Percentiles rank a stretch among this genome's conserved stretches.
These are phyloP conservation scores for Scaptomyza reducta DNA, from an alignment of 2,888 invertebrate genomes.

Conservation along the genomic window DNA sequence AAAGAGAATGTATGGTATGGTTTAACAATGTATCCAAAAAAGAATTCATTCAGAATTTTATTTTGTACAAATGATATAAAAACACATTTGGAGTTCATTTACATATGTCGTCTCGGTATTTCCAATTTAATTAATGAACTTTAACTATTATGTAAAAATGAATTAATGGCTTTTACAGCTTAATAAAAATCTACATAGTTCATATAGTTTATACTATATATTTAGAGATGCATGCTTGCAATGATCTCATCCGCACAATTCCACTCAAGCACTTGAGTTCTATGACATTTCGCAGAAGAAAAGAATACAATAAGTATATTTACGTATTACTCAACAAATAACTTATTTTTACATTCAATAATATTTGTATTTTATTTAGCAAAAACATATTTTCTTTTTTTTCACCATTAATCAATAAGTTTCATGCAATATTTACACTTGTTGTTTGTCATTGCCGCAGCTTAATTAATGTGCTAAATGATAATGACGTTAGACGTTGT, in stretches of 20 bases:
- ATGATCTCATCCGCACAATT: slow-evolving; percentile 46
- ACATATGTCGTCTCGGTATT: background rate
- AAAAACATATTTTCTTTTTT: background rate
- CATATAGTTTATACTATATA: background rate
- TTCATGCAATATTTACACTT: slow-evolving; percentile 34
- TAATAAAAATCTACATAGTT: background rate
- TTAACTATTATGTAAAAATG: background rate
- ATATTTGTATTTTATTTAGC: slow-evolving; percentile 1
- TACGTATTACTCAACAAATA: slow-evolving; percentile 35
- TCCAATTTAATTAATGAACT: background rate
- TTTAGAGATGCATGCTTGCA: background rate
- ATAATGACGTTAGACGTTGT: slow-evolving; percentile 43
- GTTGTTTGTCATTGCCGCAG: slow-evolving; percentile 30
- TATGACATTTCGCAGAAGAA: background rate
- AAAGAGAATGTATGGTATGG: too few species aligned
- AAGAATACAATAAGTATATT: slow-evolving; percentile 23
- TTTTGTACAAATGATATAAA: background rate
- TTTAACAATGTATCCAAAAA: background rate
- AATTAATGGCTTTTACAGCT: background rate
- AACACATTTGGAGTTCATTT: background rate
- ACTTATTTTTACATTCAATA: background rate
- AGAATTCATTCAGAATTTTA: background rate
- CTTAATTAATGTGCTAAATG: slow-evolving; percentile 47
- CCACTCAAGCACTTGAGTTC: slow-evolving; percentile 22
- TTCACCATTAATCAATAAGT: slow-evolving; percentile 45